Evolutionary conservation across 2,888 invertebrate genomes (phyloP), one percentile per base, ranked within the genome.

Genomic region (Caenorhabditis auriculariae): DNA sequence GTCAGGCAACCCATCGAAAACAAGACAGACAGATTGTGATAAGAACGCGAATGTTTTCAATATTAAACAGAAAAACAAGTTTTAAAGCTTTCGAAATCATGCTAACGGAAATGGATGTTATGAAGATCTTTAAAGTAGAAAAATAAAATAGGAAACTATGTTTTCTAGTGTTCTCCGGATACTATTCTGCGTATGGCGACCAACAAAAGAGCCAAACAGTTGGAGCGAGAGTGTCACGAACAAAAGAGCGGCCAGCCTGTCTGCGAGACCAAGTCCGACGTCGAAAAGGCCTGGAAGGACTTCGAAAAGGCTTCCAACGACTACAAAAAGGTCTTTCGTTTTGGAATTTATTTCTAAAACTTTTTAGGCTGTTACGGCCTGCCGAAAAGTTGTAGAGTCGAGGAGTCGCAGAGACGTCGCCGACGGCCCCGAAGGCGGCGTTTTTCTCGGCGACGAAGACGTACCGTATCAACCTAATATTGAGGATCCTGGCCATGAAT

Each of bases 141-240:
- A n/a, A n/a, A n/a, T n/a, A n/a, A n/a, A n/a, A n/a, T 38, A 38
- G 4, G 21, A 6, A 38, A 38, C 17, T 21, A 43, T 43, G 17
- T 28, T 28, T 58, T 67, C 27, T 54, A 68, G 53, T 72, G 72
- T 32, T 50, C 63, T 6, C 54, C 72, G 1, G 72, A 72, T 38
- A 69, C 69, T 3, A 72, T 72, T 21, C 61, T 72, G 21, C 60
- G 72, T 24, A 63, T 72, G 60, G 72, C 69, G 6, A 67, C 63
- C 9, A 63, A 72, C 49, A 68, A 69, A 43, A 41, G 72, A n/a
- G 61, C 47, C 26, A 69, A 69, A 53, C 67, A 72, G 35, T 15
- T 72, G 43, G 69, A 72, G 41, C 39, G 56, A 17, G 72, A 72
- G 28, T 72, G 72, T 42, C 62, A 65, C 21, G 55, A 65, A 48